Evolutionary conservation across 2,797 vertebrate species (phyloP), one percentile per base, ranked within the genome.

Genomic region (Rhinophrynus dorsalis): DNA sequence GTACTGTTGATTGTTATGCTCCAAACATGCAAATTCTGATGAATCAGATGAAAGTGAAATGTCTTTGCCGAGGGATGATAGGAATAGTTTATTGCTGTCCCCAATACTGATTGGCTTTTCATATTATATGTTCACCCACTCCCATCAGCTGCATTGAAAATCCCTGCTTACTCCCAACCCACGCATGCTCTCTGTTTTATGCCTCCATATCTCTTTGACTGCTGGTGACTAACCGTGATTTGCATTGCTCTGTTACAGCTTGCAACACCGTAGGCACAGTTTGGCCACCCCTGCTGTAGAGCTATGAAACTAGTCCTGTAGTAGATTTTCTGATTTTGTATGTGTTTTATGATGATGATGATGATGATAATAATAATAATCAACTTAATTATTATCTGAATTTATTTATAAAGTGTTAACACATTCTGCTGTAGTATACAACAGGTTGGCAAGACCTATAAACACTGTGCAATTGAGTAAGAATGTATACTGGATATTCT

Each of bases 181-280:
- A 71, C 68, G 18, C 68, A 15, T 23, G 30, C 51, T 55, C 50
- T 64, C 60, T 45, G 17, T 70, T 35, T 47, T 45, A 32, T 40
- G 55, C 55, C 35, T 58, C 24, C 12, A 44, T 57, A 38, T 26
- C 51, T 9, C 20, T 44, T 23, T 51, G 45, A 29, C 33, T 58
- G 55, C 35, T 21, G 45, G 51, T 71, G 51, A 64, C 60, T 63
- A 64, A 57, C 54, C 56, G 59, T 47, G 12, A 57, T 58, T 62
- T 57, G 42, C 57, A 69, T 55, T 61, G 67, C 57, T 57, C 29
- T 29, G 57, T 44, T 63, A 58, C 59, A 45, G 48, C 50, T 55
- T 63, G 40, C 21, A 29, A n/a, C 21, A 8, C 6, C 30, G 21
- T 20, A 13, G 15, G 42, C 35, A 12, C 21, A 29, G 32, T 32